These are phyloP conservation scores for Nothobranchius furzeri DNA, from an alignment of 2,113 vertebrate genomes.

Conservation along the genomic window DNA sequence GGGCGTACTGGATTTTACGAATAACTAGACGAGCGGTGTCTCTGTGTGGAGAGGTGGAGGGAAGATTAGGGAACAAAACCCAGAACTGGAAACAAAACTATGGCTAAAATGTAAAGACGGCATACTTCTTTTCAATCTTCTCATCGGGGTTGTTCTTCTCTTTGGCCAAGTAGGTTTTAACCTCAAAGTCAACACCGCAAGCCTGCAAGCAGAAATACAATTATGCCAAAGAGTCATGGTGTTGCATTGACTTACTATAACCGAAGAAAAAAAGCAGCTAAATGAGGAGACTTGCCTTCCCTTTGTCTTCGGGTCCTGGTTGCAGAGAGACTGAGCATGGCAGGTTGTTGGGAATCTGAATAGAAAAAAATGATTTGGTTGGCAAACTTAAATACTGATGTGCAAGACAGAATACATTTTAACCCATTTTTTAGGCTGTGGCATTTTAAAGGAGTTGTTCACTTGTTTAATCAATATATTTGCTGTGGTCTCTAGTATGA, in stretches of 20 bases:
- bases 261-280: not conserved
- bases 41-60: slow-evolving; percentile 64
- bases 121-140: slow-evolving; percentile 89
- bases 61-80: not conserved
- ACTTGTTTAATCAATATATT: too few species aligned
- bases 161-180: slow-evolving; percentile 85
- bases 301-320: slow-evolving; percentile 75
- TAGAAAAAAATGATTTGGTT: not conserved
- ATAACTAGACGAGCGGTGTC: slow-evolving; percentile 87
- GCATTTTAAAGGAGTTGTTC: too few species aligned
- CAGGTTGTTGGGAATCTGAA: slow-evolving; percentile 76
- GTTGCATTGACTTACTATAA: too few species aligned
- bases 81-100: not conserved
- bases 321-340: slow-evolving; percentile 80
- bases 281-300: slow-evolving; percentile 66
- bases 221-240: not conserved
- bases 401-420: not conserved
- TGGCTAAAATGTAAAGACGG: not conserved
- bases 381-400: not conserved
- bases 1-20: slow-evolving; percentile 90
- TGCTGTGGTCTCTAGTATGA: too few species aligned
- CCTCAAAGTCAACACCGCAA: slow-evolving; percentile 91
- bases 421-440: too few species aligned
- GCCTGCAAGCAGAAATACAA: slow-evolving; percentile 71
- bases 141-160: slow-evolving; percentile 84